phyloP scores from a whole-genome alignment of 2,797 vertebrate species.

The Microtus obscurus region DNA sequence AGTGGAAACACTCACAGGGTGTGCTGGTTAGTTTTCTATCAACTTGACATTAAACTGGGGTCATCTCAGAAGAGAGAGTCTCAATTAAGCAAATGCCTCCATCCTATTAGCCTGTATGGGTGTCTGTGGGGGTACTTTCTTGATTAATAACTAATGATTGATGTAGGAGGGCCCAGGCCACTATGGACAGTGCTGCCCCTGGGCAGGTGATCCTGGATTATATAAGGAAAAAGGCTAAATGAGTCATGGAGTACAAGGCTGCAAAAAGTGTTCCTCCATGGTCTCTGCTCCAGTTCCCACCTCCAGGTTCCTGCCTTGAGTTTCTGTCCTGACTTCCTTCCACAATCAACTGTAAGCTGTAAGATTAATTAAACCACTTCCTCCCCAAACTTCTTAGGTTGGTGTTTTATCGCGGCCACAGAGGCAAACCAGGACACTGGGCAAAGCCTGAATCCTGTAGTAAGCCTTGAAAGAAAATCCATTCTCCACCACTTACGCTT shows the following conservation, averaged over 20 bases:
- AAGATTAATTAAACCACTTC: background rate
- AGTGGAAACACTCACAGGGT: background rate
- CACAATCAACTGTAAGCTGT: background rate
- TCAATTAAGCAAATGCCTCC: background rate
- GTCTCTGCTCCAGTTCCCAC: background rate
- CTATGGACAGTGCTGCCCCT: background rate
- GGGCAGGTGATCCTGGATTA: background rate
- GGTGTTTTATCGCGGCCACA: background rate
- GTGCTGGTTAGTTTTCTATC: background rate
- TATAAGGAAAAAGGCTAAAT: background rate
- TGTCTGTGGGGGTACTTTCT: background rate
- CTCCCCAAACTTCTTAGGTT: background rate
- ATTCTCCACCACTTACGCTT: background rate
- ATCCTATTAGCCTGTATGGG: background rate
- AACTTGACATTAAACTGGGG: background rate
- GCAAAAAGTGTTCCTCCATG: background rate
- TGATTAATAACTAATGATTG: background rate
- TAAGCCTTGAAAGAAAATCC: background rate
- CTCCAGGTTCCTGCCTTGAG: background rate
- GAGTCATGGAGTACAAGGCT: background rate
- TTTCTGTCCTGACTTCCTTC: background rate
- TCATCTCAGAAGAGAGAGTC: background rate
- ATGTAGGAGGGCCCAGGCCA: background rate
- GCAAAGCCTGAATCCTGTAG: background rate
- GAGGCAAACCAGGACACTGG: background rate